These are phyloP conservation scores for Nomada lathburiana DNA, from an alignment of 2,888 invertebrate genomes.

Conservation along the genomic window DNA sequence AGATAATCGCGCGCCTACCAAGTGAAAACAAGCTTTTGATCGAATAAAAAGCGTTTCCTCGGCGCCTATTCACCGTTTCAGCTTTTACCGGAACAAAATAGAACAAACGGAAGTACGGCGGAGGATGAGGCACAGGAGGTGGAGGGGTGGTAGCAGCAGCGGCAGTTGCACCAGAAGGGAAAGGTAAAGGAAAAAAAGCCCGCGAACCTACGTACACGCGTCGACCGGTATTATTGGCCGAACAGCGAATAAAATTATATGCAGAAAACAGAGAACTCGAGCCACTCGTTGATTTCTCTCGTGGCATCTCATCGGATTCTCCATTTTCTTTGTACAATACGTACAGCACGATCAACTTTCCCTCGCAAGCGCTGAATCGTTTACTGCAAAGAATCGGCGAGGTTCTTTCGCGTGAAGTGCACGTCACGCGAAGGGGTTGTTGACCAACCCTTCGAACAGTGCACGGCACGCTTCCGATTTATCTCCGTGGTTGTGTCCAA, in stretches of 20 bases:
- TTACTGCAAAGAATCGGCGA: conserved; percentile 41
- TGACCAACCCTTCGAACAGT: not conserved
- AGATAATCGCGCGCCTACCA: conserved; percentile 47
- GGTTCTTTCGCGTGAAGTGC: conserved; percentile 21
- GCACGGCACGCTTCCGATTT: conserved; percentile 29
- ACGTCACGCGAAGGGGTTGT: not conserved
- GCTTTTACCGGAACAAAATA: conserved; percentile 40
- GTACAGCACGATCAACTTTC: too few relatives aligned
- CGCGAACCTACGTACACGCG: conserved; percentile 22
- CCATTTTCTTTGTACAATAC: not conserved
- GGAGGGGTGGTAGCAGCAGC: not conserved
- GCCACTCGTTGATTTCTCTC: not conserved
- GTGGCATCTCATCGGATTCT: conserved; percentile 4
- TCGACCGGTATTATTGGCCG: conserved; percentile 21
- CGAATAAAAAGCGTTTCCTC: conserved; percentile 51
- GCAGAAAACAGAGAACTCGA: not conserved
- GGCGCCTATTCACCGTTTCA: conserved; percentile 38
- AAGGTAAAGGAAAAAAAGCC: not conserved
- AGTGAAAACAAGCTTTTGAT: conserved; percentile 54
- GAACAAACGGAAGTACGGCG: conserved; percentile 23
- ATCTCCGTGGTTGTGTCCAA: conserved; percentile 47
- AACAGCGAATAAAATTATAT: conserved; percentile 23
- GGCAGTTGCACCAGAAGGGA: not conserved
- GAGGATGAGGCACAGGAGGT: not conserved
- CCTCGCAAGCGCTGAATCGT: conserved; percentile 16